These are phyloP conservation scores for Panthera leo DNA, from an alignment of 2,113 vertebrate genomes.

Conservation along the genomic window DNA sequence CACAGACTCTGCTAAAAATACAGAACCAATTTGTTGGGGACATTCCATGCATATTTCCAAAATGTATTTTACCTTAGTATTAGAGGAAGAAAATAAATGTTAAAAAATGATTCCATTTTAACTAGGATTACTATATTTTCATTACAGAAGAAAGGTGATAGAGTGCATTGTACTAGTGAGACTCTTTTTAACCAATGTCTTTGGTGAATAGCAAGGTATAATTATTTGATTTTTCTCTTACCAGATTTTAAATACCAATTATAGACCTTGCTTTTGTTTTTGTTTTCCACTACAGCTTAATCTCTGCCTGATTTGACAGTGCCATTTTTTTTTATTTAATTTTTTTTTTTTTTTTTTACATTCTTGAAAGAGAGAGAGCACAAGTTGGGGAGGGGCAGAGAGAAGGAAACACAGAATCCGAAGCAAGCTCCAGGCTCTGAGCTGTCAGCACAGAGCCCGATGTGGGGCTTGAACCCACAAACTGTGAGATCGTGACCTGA, in stretches of 20 bases:
- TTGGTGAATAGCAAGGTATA: not conserved
- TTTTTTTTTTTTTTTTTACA: too few species aligned
- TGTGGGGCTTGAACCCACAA: too few species aligned
- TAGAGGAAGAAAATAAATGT: slow-evolving; percentile 2
- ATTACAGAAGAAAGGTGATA: not conserved
- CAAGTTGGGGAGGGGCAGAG: too few species aligned
- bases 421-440: too few species aligned
- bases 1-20: not conserved
- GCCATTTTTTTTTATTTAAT: too few species aligned
- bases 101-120: not conserved
- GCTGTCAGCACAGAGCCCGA: too few species aligned
- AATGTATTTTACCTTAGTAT: slow-evolving; percentile 33
- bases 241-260: not conserved
- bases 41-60: not conserved
- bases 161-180: not conserved
- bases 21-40: not conserved
- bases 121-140: not conserved
- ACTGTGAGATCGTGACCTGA: too few species aligned
- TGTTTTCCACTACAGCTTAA: not conserved
- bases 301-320: not conserved
- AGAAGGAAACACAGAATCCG: too few species aligned
- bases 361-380: too few species aligned
- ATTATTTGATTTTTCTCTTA: slow-evolving; percentile 7
- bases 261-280: not conserved
- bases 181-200: not conserved